phyloP scores from a whole-genome alignment of 2,888 invertebrate genomes.

The Orthosia cruda region DNA sequence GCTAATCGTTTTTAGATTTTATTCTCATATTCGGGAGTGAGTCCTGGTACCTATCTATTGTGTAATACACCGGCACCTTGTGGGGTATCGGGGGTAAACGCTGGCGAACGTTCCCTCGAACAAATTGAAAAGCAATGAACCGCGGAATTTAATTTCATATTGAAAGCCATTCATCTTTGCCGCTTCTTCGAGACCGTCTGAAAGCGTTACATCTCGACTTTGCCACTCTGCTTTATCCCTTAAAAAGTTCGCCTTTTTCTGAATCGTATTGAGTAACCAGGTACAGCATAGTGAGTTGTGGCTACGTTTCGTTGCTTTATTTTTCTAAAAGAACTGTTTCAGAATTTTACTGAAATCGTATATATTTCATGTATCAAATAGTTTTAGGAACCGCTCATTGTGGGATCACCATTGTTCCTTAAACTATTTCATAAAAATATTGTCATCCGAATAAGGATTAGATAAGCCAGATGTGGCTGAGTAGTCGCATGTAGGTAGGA shows the following conservation, averaged over 20 bases:
- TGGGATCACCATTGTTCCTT: too few relatives aligned
- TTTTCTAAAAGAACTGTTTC: conserved; percentile 16
- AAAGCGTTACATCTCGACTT: conserved; percentile 90
- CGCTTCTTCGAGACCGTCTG: conserved; percentile 89
- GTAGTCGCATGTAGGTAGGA: conserved; percentile 41
- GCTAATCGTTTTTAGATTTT: conserved; percentile 68
- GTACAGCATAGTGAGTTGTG: conserved; percentile 57
- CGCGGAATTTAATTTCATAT: conserved; percentile 94
- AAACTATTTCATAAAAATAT: too few relatives aligned
- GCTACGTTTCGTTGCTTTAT: too few relatives aligned
- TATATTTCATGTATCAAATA: conserved; percentile 3
- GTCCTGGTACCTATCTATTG: conserved; percentile 78
- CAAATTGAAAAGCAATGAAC: conserved; percentile 93
- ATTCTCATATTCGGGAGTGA: conserved; percentile 68
- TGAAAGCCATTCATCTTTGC: conserved; percentile 92
- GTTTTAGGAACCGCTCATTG: conserved; percentile 13
- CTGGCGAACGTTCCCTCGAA: conserved; percentile 88
- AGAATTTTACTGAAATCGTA: neutral
- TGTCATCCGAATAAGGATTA: conserved; percentile 27
- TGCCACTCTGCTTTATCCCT: conserved; percentile 85
- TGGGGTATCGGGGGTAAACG: conserved; percentile 86
- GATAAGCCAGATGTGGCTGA: conserved; percentile 29
- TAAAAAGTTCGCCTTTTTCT: conserved; percentile 84
- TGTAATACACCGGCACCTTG: conserved; percentile 82
- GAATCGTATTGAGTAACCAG: conserved; percentile 70